Conservation (phyloP, 2,113 vertebrate species). For the Corvus moneduloides region DNA sequence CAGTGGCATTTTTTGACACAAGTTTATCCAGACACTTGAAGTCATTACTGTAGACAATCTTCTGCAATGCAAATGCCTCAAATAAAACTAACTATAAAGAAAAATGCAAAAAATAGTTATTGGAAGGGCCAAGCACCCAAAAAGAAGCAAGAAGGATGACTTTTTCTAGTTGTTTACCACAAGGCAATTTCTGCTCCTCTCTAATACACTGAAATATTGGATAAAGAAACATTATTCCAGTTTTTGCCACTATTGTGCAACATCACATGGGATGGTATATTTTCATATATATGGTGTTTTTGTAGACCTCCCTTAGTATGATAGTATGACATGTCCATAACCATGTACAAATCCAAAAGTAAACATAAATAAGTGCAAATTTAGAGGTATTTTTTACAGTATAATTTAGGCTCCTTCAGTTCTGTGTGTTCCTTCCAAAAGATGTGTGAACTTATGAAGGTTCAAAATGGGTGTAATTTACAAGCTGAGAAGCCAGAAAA, state of each 20-base stretch:
- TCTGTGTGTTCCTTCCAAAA: slow-evolving; percentile 45
- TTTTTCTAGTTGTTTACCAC: background rate
- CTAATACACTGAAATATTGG: background rate
- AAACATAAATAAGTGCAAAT: slow-evolving; percentile 20
- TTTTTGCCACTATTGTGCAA: background rate
- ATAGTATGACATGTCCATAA: background rate
- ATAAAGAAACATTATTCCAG: background rate
- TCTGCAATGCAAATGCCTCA: background rate
- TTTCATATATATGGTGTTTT: background rate
- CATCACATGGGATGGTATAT: background rate
- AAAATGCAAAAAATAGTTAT: background rate
- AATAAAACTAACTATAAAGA: background rate
- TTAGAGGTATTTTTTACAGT: slow-evolving; percentile 19
- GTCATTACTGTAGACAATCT: background rate
- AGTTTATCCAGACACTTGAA: background rate
- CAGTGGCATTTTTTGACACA: background rate
- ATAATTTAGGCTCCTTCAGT: slow-evolving; percentile 16
- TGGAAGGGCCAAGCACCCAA: background rate
- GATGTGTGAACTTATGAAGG: slow-evolving; percentile 54
- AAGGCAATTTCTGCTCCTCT: background rate
- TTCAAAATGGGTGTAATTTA: slow-evolving; percentile 46
- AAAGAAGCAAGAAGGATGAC: background rate
- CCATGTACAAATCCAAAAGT: background rate
- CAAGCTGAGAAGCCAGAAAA: slow-evolving; percentile 41
- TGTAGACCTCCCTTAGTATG: background rate